These are phyloP conservation scores for Epinotia demarniana DNA, from an alignment of 2,888 invertebrate species.

Conservation along the genomic window DNA sequence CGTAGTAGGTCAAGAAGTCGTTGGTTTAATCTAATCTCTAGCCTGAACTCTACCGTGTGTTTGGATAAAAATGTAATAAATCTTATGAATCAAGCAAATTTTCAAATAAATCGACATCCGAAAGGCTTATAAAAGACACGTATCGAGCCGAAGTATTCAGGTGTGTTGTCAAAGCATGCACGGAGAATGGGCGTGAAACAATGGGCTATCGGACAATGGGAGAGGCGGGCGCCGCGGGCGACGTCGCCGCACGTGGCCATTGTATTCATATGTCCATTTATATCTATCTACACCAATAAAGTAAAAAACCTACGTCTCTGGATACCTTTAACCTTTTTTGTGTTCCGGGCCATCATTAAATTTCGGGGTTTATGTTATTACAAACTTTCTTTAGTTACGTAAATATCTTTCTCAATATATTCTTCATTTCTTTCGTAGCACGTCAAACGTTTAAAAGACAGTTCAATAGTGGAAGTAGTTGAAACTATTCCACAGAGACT, in stretches of 20 bases:
- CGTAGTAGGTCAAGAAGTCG: not conserved
- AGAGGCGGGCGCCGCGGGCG: conserved; percentile 56
- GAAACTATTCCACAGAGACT: conserved; percentile 3
- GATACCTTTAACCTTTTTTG: conserved; percentile 45
- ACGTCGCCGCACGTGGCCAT: conserved; percentile 73
- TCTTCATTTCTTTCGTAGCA: too few relatives aligned
- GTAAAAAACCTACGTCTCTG: conserved; percentile 44
- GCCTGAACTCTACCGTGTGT: not conserved
- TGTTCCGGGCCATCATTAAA: conserved; percentile 39
- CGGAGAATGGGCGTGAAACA: conserved; percentile 78
- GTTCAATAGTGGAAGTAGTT: not conserved
- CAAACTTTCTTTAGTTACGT: not conserved
- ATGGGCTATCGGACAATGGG: conserved; percentile 75
- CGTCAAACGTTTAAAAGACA: not conserved
- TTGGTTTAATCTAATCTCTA: not conserved
- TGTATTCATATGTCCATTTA: conserved; percentile 71
- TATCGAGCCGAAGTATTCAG: conserved; percentile 60
- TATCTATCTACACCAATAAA: conserved; percentile 56
- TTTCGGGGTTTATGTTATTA: conserved; percentile 22
- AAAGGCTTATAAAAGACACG: conserved; percentile 50
- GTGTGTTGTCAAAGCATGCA: conserved; percentile 73
- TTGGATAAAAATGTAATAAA: not conserved
- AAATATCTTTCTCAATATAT: too few relatives aligned
- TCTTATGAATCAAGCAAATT: conserved; percentile 8
- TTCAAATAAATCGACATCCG: conserved; percentile 14